Percentiles rank a stretch among this genome's conserved stretches.
phyloP scores from a whole-genome alignment of 2,888 invertebrate species.

The Mechanitis mazaeus region DNA sequence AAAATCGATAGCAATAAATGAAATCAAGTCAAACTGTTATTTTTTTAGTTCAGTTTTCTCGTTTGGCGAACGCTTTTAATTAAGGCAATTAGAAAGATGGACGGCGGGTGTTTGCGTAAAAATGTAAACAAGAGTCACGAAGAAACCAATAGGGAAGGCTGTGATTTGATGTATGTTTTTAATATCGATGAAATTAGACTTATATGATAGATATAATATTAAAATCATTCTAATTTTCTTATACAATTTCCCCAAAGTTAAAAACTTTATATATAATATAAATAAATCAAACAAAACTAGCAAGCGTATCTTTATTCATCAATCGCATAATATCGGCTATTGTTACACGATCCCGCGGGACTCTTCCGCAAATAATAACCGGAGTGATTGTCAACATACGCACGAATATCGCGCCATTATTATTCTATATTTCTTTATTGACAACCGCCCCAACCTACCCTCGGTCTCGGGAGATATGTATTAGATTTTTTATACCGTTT shows the following conservation, averaged over 20 bases:
- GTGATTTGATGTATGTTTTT: constrained; percentile 23
- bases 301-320: constrained; percentile 20
- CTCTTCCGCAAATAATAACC: constrained; percentile 63
- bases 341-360: constrained; percentile 43
- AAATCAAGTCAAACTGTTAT: constrained; percentile 14
- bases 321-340: constrained; percentile 15
- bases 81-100: constrained; percentile 74
- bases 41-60: constrained; percentile 35
- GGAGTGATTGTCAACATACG: constrained; percentile 72
- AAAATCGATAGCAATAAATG: constrained; percentile 14
- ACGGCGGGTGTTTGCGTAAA: constrained; percentile 66
- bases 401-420: constrained; percentile 54
- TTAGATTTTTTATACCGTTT: constrained; percentile 17
- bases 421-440: constrained; percentile 50
- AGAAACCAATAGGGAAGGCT: constrained; percentile 37
- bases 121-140: constrained; percentile 68
- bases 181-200: neutral
- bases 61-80: constrained; percentile 63
- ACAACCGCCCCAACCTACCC: constrained; percentile 22
- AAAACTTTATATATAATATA: no score
- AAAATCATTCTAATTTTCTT: no score
- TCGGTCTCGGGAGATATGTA: constrained; percentile 20
- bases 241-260: no score
- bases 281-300: constrained; percentile 1
- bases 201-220: no score